Conservation (phyloP, 2,888 invertebrate species). For the Drosophila incognita region DNA sequence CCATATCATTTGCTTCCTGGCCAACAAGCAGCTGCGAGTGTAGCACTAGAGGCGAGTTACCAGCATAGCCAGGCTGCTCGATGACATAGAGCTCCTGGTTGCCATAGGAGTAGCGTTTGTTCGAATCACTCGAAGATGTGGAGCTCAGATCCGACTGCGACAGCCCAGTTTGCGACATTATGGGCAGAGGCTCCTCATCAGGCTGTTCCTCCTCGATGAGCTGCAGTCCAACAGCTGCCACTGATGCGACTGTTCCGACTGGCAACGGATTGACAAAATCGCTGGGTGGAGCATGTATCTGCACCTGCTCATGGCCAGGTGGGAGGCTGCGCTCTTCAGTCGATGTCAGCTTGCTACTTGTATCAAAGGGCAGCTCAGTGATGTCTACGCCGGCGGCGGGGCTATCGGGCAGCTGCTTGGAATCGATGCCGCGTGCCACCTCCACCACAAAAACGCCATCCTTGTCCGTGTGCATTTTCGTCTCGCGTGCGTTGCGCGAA, state of each 20-base stretch:
- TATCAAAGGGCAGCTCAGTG: constrained; percentile 83
- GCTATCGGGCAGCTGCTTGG: constrained; percentile 83
- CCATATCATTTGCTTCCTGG: constrained; percentile 12
- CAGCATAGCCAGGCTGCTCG: constrained; percentile 89
- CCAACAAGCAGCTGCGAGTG: constrained; percentile 46
- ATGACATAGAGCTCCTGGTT: constrained; percentile 92
- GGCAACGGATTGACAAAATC: constrained; percentile 58
- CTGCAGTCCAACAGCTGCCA: constrained; percentile 76
- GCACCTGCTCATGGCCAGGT: constrained; percentile 83
- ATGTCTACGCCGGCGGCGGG: constrained; percentile 63
- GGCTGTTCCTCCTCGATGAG: constrained; percentile 78
- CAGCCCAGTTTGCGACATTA: constrained; percentile 88
- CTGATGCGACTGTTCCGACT: constrained; percentile 21
- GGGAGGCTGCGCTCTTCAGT: constrained; percentile 70
- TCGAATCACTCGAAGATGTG: constrained; percentile 88
- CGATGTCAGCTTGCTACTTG: constrained; percentile 31
- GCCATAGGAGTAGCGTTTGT: constrained; percentile 91
- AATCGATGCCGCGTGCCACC: constrained; percentile 86
- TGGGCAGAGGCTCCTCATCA: constrained; percentile 21
- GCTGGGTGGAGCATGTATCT: constrained; percentile 84
- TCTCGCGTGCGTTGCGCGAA: constrained; percentile 89
- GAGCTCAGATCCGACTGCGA: constrained; percentile 93
- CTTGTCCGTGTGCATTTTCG: constrained; percentile 90
- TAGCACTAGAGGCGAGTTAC: constrained; percentile 55
- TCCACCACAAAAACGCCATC: constrained; percentile 92